phyloP scores from a whole-genome alignment of 2,113 vertebrate species.

The Thunnus thynnus region DNA sequence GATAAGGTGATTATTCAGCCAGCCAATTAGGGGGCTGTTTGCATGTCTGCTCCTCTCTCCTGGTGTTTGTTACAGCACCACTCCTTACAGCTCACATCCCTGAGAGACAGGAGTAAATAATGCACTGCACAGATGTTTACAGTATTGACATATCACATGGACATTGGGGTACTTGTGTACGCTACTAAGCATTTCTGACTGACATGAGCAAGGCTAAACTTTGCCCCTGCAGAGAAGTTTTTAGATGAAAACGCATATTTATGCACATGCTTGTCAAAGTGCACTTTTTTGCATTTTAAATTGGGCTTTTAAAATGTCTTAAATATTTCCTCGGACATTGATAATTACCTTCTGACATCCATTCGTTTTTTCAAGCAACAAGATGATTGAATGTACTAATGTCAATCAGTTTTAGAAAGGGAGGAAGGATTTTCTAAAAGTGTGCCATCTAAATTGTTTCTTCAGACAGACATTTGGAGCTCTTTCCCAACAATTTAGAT shows the following conservation, averaged over 20 bases:
- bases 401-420: slow-evolving; percentile 18
- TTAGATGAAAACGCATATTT: not conserved
- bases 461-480: not conserved
- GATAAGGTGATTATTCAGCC: slow-evolving; percentile 80
- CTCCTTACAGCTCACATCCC: slow-evolving; percentile 41
- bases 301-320: slow-evolving; percentile 27
- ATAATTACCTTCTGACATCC: slow-evolving; percentile 23
- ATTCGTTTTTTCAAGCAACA: slow-evolving; percentile 5
- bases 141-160: slow-evolving; percentile 35
- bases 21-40: slow-evolving; percentile 78
- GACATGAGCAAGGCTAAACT: not conserved
- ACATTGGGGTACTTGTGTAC: not conserved
- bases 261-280: slow-evolving; percentile 5
- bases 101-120: slow-evolving; percentile 53
- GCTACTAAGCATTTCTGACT: slow-evolving; percentile 15
- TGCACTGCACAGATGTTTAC: slow-evolving; percentile 36
- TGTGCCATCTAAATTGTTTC: not conserved
- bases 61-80: slow-evolving; percentile 48
- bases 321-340: slow-evolving; percentile 30
- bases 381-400: not conserved
- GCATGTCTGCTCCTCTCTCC: slow-evolving; percentile 44
- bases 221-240: not conserved
- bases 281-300: slow-evolving; percentile 31
- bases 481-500: slow-evolving; percentile 36
- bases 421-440: not conserved